phyloP scores from a whole-genome alignment of 2,888 invertebrate genomes.

The Diachrysia chrysitis region DNA sequence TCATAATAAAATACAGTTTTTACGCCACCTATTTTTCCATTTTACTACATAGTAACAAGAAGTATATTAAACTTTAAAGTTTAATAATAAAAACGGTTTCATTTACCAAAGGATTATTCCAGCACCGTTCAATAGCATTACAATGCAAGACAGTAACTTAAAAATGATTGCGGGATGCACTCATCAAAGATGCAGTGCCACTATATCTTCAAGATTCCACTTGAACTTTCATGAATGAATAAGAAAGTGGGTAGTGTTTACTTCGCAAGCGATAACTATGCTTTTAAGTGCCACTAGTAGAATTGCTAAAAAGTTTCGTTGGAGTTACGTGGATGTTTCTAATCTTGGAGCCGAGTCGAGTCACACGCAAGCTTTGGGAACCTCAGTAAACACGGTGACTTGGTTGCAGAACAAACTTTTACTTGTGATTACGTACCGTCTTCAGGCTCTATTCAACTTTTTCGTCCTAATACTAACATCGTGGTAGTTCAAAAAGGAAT shows the following conservation, averaged over 20 bases:
- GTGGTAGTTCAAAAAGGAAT: conserved; percentile 87
- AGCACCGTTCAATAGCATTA: not conserved
- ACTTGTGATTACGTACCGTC: conserved; percentile 76
- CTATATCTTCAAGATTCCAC: conserved; percentile 51
- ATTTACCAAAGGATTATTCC: not conserved
- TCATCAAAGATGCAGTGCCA: conserved; percentile 48
- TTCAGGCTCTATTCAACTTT: conserved; percentile 81
- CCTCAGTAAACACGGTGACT: conserved; percentile 69
- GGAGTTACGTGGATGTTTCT: conserved; percentile 81
- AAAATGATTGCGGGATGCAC: conserved; percentile 39
- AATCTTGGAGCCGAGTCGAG: conserved; percentile 75
- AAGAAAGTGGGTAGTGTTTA: conserved; percentile 63
- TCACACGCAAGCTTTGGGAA: conserved; percentile 68
- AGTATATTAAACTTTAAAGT: not conserved
- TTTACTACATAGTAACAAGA: not conserved
- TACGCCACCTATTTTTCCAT: not conserved
- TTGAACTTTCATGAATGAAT: conserved; percentile 69
- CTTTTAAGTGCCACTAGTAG: conserved; percentile 68
- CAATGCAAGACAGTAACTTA: conserved; percentile 34
- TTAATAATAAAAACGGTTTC: not conserved
- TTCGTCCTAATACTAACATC: conserved; percentile 79
- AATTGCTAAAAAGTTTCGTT: conserved; percentile 83
- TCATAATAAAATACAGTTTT: not conserved
- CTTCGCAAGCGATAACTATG: conserved; percentile 71
- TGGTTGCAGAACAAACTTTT: conserved; percentile 60